Percentiles rank a stretch among this genome's conserved stretches.
These are phyloP conservation scores for Calephelis virginiensis DNA, from an alignment of 1,140 invertebrate species.

Conservation along the genomic window DNA sequence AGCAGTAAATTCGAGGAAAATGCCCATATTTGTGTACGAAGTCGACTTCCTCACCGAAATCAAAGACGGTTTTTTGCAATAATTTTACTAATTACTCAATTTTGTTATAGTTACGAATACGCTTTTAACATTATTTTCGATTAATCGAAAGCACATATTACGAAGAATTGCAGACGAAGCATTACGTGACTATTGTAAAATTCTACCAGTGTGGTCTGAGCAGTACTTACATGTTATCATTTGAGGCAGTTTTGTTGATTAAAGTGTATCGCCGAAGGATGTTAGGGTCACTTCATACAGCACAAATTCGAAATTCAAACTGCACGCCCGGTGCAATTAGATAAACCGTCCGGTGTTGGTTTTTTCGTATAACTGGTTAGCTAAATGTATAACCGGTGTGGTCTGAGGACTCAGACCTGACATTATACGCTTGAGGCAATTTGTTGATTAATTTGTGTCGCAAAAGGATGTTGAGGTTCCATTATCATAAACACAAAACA, in stretches of 20 bases:
- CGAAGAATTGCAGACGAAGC: slow-evolving; percentile 13
- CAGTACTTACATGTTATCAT: slow-evolving; percentile 60
- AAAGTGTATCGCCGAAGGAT: slow-evolving; percentile 63
- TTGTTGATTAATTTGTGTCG: slow-evolving; percentile 24
- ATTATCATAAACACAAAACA: too few relatives aligned
- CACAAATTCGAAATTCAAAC: too few relatives aligned
- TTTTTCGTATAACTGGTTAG: too few relatives aligned
- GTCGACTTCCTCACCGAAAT: too few relatives aligned
- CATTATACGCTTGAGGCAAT: slow-evolving; percentile 59
- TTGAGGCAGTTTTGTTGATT: slow-evolving; percentile 62
- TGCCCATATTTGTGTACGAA: too few relatives aligned
- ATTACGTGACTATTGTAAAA: slow-evolving; percentile 17
- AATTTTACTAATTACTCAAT: too few relatives aligned
- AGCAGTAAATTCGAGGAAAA: too few relatives aligned
- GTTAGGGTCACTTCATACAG: slow-evolving; percentile 34
- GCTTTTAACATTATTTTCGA: neutral
- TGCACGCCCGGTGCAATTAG: too few relatives aligned
- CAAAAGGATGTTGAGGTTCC: neutral
- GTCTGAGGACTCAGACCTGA: slow-evolving; percentile 52
- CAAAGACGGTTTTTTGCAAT: too few relatives aligned
- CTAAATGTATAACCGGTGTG: slow-evolving; percentile 44
- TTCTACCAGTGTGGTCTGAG: slow-evolving; percentile 64
- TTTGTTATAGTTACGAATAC: neutral
- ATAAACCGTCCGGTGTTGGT: too few relatives aligned
- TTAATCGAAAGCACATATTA: neutral